Conservation (phyloP, 1,140 invertebrate genomes). For the Drosophila micromelanica region DNA sequence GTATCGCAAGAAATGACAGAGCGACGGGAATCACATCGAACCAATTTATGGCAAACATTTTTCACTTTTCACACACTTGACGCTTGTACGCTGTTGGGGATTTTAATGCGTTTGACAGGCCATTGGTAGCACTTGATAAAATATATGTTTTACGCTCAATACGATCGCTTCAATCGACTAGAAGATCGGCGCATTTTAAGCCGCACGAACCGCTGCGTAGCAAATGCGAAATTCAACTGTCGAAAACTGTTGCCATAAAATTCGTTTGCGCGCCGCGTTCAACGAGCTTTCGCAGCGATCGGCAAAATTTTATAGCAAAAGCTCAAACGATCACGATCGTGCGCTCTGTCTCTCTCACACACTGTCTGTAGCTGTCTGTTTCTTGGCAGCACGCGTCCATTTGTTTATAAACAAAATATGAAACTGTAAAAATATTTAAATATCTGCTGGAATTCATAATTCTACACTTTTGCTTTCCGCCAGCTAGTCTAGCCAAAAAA, state of each 20-base stretch:
- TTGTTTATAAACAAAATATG: conserved; percentile 75
- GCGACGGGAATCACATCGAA: conserved; percentile 69
- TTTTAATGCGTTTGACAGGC: conserved; percentile 26
- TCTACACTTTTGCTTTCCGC: conserved; percentile 63
- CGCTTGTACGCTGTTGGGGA: conserved; percentile 3
- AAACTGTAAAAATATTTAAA: conserved; percentile 64
- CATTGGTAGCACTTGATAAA: conserved; percentile 5
- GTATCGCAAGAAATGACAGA: conserved; percentile 56
- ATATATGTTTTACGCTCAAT: not conserved
- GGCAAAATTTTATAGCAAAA: conserved; percentile 52
- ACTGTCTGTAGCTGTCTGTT: conserved; percentile 30
- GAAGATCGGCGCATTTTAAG: conserved; percentile 30
- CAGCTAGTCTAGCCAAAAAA: conserved; percentile 1
- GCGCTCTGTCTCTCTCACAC: conserved; percentile 14
- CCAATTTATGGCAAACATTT: conserved; percentile 65
- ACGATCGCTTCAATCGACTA: conserved; percentile 4
- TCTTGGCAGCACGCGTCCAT: conserved; percentile 58
- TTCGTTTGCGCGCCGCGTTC: not conserved
- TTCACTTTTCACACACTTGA: conserved; percentile 28
- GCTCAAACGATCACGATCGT: conserved; percentile 7
- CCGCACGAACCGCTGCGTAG: conserved; percentile 40
- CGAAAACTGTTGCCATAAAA: conserved; percentile 11
- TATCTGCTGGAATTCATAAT: conserved; percentile 39
- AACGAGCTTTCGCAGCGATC: conserved; percentile 21
- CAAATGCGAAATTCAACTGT: conserved; percentile 55